Evolutionary conservation across 1,140 invertebrate species (phyloP).

Genomic region (Anastatus disparis): DNA sequence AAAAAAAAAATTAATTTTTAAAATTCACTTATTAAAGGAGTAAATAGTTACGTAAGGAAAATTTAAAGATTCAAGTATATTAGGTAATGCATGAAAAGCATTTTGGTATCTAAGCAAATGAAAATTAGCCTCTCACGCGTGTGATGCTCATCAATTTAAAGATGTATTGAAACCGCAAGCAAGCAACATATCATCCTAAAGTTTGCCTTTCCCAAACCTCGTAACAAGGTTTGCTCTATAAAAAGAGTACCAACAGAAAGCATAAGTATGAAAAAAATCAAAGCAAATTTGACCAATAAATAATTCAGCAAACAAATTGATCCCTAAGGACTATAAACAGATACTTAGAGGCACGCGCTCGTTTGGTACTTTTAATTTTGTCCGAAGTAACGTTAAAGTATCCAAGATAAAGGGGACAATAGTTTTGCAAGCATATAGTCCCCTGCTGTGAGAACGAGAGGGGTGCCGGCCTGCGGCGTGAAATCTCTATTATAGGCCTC

Average conservation of each 20-base stretch:
- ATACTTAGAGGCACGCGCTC: conserved; percentile 62
- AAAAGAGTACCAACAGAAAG: neutral
- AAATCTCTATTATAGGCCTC: conserved; percentile 61
- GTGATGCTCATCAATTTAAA: no score
- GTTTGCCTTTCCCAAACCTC: conserved; percentile 41
- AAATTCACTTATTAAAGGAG: no score
- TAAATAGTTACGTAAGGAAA: no score
- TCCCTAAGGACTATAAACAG: conserved; percentile 64
- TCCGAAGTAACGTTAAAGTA: neutral
- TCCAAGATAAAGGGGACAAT: conserved; percentile 42
- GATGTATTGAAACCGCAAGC: no score
- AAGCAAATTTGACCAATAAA: conserved; percentile 61
- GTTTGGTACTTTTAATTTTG: neutral
- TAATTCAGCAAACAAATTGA: conserved; percentile 65
- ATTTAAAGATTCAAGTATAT: no score
- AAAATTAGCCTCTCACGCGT: no score
- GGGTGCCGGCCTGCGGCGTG: conserved; percentile 62
- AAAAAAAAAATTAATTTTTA: no score
- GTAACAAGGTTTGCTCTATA: no score
- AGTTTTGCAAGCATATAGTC: conserved; percentile 42
- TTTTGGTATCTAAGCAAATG: no score
- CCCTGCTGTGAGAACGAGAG: conserved; percentile 62
- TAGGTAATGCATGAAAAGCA: no score
- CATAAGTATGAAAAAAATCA: neutral
- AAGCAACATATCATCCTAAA: no score